These are phyloP conservation scores for Bemisia tabaci DNA, from an alignment of 1,140 invertebrate genomes.

Conservation along the genomic window DNA sequence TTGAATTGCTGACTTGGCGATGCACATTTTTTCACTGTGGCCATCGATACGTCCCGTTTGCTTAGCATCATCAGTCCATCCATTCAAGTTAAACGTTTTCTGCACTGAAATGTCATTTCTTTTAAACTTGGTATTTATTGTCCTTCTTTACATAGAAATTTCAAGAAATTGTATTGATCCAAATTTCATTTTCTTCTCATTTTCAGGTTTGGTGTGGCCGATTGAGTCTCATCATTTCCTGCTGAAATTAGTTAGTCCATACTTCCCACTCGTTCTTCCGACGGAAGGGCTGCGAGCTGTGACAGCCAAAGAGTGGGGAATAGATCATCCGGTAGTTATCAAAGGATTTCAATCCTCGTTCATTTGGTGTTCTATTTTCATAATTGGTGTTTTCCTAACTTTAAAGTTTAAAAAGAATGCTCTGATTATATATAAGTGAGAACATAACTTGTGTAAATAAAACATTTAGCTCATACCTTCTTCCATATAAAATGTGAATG, in stretches of 20 bases:
- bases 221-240: slow-evolving; percentile 18
- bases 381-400: slow-evolving; percentile 20
- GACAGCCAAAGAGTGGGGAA: slow-evolving; percentile 19
- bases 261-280: slow-evolving; percentile 17
- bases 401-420: slow-evolving; percentile 13
- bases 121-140: too few species aligned
- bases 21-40: too few species aligned
- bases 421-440: slow-evolving; percentile 10
- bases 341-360: slow-evolving; percentile 37
- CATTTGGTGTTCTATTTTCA: slow-evolving; percentile 37
- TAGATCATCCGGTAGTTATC: slow-evolving; percentile 36
- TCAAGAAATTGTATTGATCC: too few species aligned
- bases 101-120: too few species aligned
- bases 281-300: slow-evolving; percentile 17
- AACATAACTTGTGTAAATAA: too few species aligned
- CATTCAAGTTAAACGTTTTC: too few species aligned
- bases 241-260: slow-evolving; percentile 12
- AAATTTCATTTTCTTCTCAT: background rate
- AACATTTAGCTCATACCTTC: too few species aligned
- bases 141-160: too few species aligned
- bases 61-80: too few species aligned
- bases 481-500: too few species aligned
- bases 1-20: too few species aligned
- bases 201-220: slow-evolving; percentile 20
- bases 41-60: too few species aligned